A percentile compares a stretch with the other conserved stretches of the same genome.
Conservation (phyloP, 2,888 invertebrate species). For the Lasioglossum pauxillum region DNA sequence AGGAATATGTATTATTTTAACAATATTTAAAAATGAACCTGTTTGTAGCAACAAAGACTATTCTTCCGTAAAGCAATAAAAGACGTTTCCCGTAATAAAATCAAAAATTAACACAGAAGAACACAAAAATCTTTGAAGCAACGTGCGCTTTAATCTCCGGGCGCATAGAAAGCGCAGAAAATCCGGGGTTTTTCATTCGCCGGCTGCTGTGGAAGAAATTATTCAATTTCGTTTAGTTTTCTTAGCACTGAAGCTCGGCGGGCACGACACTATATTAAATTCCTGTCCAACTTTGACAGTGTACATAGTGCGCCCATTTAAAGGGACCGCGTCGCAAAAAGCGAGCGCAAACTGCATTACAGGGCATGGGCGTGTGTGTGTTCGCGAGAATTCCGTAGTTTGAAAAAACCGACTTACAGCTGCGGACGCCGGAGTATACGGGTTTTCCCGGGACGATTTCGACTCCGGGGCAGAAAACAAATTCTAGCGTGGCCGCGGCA, state of each 20-base stretch:
- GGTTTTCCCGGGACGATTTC: neutral
- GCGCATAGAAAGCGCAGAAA: neutral
- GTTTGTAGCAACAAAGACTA: no score
- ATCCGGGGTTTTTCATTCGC: neutral
- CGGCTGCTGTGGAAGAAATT: neutral
- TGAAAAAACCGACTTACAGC: neutral
- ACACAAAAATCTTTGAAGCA: neutral
- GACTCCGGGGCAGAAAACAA: slow-evolving; percentile 26
- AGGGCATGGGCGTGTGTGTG: neutral
- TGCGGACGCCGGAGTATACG: no score
- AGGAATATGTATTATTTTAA: no score
- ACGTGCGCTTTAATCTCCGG: neutral
- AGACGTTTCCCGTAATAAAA: neutral
- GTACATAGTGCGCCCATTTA: slow-evolving; percentile 1
- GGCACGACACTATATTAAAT: neutral
- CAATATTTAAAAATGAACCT: no score
- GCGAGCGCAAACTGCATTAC: slow-evolving; percentile 13
- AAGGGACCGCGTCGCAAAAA: slow-evolving; percentile 1
- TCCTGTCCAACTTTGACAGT: neutral
- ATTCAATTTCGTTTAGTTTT: slow-evolving; percentile 4
- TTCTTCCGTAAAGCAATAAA: neutral
- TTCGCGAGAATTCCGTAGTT: neutral
- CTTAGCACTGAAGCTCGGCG: neutral
- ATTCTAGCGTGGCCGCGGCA: slow-evolving; percentile 24
- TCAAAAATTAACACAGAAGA: neutral